Evolutionary conservation across 2,797 vertebrate species (phyloP).

Genomic region (Melanotaenia nigrans): DNA sequence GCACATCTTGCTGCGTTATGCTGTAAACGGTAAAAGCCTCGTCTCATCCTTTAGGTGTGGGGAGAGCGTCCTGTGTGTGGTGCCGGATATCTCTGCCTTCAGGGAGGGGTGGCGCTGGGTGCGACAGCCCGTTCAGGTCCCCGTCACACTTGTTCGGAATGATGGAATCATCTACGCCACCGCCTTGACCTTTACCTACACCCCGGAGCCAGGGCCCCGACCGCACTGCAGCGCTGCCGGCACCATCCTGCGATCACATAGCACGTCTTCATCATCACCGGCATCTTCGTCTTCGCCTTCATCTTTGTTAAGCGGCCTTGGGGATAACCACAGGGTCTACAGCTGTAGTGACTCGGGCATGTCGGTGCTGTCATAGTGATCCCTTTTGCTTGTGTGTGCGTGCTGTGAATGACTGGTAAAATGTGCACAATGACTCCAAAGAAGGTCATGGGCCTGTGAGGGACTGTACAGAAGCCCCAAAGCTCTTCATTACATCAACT

Average conservation of each 20-base stretch:
- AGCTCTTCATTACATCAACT: constrained; percentile 42
- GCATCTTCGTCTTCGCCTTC: constrained; percentile 73
- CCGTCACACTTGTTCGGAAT: constrained; percentile 96
- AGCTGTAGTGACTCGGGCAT: constrained; percentile 67
- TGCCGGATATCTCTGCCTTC: constrained; percentile 98
- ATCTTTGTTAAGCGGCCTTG: constrained; percentile 65
- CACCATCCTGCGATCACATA: constrained; percentile 90
- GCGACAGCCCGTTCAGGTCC: constrained; percentile 97
- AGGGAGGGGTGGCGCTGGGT: constrained; percentile 99
- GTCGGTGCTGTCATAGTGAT: constrained; percentile 70
- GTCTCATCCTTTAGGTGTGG: constrained; percentile 85
- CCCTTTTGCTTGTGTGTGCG: constrained; percentile 14
- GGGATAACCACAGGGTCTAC: constrained; percentile 69
- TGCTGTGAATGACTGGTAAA: constrained; percentile 16
- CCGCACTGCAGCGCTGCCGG: constrained; percentile 96
- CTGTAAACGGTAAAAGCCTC: not conserved
- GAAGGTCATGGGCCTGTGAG: constrained; percentile 61
- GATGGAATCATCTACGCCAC: constrained; percentile 99
- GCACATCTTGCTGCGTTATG: not conserved
- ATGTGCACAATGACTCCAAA: constrained; percentile 48
- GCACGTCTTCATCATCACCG: constrained; percentile 79
- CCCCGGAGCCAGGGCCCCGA: constrained; percentile 94
- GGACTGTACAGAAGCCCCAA: constrained; percentile 39
- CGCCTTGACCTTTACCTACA: constrained; percentile 98
- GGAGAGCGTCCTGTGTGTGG: constrained; percentile 96